phyloP scores from a whole-genome alignment of 2,797 vertebrate species.

The Enteromius mattozi region DNA sequence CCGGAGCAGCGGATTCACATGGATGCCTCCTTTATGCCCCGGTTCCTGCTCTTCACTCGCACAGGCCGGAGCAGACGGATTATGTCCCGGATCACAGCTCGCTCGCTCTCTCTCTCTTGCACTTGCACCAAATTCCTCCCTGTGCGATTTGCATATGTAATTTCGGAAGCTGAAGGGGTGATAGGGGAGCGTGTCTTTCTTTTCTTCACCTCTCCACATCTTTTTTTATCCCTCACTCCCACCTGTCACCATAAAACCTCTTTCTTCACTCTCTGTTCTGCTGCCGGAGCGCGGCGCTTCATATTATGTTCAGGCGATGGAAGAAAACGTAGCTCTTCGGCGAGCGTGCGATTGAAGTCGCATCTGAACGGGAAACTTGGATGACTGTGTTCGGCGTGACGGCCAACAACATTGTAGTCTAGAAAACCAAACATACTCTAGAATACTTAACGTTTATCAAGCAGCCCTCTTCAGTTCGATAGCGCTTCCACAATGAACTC shows the following conservation, averaged over 20 bases:
- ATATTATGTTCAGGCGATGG: not conserved
- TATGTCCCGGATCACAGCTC: conserved; percentile 58
- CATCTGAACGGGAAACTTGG: not conserved
- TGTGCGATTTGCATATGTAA: conserved; percentile 60
- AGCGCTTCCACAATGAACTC: not conserved
- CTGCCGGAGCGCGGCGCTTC: not conserved
- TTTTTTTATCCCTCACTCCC: conserved; percentile 39
- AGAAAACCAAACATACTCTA: not conserved
- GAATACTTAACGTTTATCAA: not conserved
- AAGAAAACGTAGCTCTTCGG: not conserved
- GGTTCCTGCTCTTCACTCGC: conserved; percentile 75
- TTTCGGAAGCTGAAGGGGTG: conserved; percentile 53
- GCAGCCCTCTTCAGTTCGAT: not conserved
- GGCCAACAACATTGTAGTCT: not conserved
- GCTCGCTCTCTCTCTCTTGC: conserved; percentile 41
- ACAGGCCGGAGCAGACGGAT: conserved; percentile 69
- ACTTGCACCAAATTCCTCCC: conserved; percentile 55
- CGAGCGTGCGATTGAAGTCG: conserved; percentile 1
- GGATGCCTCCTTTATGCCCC: conserved; percentile 95
- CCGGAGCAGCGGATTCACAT: conserved; percentile 95
- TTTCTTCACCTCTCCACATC: conserved; percentile 32
- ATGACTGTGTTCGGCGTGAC: not conserved
- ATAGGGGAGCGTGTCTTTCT: conserved; percentile 42
- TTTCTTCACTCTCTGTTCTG: conserved; percentile 16
- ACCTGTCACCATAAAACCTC: conserved; percentile 39